phyloP scores from a whole-genome alignment of 2,113 vertebrate species.

The Leucopsar rothschildi region DNA sequence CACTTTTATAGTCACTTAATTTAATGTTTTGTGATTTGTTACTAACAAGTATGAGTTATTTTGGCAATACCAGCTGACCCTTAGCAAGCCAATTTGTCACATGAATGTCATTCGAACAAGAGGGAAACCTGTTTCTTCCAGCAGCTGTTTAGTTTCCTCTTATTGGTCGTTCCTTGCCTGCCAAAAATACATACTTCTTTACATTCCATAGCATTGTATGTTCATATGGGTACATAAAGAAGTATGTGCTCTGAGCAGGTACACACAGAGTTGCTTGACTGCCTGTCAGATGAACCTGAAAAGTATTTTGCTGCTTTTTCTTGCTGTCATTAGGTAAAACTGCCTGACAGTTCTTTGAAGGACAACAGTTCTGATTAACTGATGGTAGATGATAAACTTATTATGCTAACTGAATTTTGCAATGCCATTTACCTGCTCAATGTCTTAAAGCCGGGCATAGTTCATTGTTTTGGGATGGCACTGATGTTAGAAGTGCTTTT shows the following conservation, averaged over 20 bases:
- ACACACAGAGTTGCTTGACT: slow-evolving; percentile 48
- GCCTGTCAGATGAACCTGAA: slow-evolving; percentile 39
- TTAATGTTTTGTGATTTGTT: slow-evolving; percentile 21
- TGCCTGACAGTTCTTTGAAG: slow-evolving; percentile 9
- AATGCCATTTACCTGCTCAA: slow-evolving; percentile 65
- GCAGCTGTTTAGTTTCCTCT: slow-evolving; percentile 62
- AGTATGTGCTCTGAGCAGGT: slow-evolving; percentile 98
- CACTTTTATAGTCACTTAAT: background rate
- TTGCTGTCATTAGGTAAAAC: slow-evolving; percentile 6
- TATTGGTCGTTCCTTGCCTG: slow-evolving; percentile 78
- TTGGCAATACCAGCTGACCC: slow-evolving; percentile 43
- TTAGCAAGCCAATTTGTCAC: slow-evolving; percentile 46
- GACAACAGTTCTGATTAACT: background rate
- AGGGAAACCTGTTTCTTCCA: slow-evolving; percentile 61
- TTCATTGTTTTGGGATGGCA: slow-evolving; percentile 37
- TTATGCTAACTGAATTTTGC: background rate
- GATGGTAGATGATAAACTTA: slow-evolving; percentile 5
- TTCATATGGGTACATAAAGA: slow-evolving; percentile 99
- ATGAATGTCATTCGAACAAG: slow-evolving; percentile 57
- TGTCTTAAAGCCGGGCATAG: slow-evolving; percentile 11
- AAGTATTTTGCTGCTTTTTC: slow-evolving; percentile 25
- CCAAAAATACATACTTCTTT: slow-evolving; percentile 99
- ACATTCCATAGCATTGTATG: slow-evolving; percentile 99
- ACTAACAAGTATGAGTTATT: slow-evolving; percentile 37
- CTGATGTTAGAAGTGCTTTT: slow-evolving; percentile 23